phyloP scores from a whole-genome alignment of 2,888 invertebrate genomes.

The Cantharis nigra region DNA sequence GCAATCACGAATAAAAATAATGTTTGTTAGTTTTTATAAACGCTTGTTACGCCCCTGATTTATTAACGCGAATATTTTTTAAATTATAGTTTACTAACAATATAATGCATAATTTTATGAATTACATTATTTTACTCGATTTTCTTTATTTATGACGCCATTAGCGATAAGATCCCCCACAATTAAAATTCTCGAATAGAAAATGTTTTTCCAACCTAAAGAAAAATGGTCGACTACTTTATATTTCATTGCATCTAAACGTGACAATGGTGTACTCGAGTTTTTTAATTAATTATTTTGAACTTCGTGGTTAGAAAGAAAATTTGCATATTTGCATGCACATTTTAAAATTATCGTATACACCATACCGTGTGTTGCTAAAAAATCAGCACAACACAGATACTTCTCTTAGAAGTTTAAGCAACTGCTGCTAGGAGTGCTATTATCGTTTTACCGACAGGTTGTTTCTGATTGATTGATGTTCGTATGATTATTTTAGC shows the following conservation, averaged over 20 bases:
- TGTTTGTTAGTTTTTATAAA: neutral
- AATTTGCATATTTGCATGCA: neutral
- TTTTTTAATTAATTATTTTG: neutral
- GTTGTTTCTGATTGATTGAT: neutral
- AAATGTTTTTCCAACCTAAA: neutral
- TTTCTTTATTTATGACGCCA: neutral
- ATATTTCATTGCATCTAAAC: neutral
- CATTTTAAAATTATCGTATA: neutral
- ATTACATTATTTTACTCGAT: neutral
- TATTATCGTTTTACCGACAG: neutral
- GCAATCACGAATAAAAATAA: neutral
- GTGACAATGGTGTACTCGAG: neutral
- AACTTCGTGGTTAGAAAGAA: neutral
- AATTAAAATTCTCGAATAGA: neutral
- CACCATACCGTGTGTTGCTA: too few relatives aligned
- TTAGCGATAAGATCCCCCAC: neutral
- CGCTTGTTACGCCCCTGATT: neutral
- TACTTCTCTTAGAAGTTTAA: too few relatives aligned
- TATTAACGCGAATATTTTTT: neutral
- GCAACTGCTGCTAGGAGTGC: neutral
- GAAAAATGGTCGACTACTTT: neutral
- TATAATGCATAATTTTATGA: neutral
- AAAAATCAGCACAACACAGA: neutral
- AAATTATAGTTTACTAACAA: neutral
- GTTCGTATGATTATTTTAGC: neutral